Base-by-base conservation (phyloP, 2,888 invertebrate genomes). In the Alviniconcha strummeri region DNA sequence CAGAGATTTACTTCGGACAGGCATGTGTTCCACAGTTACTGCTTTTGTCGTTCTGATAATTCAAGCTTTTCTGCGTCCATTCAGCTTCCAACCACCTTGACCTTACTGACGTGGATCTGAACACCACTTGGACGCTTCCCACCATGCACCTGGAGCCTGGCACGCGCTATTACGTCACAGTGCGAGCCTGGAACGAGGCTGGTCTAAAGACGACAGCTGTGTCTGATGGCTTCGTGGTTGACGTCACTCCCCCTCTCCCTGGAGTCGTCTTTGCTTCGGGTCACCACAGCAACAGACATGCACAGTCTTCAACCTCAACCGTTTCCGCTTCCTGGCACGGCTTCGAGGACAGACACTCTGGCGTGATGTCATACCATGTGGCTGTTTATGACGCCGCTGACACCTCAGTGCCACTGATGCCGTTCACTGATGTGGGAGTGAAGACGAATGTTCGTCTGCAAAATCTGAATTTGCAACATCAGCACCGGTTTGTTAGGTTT, bases 211-310 rank as follows among this genome's bases (percentile, higher is more conserved):
- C 84, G 15, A 80, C 86, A n/a, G 79, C 84, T 5, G 75, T 82
- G 3, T 89, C 89, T 11, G 86, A 87, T 60, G 89, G 88, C 7
- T 87, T 88, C 64, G 55, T 87, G 1, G 78, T 89, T 56, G 90
- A 90, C 82, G 83, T 84, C 60, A 85, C 84, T n/a, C 83, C 86
- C 13, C 89, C 90, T n/a, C 76, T 85, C 2, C 55, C 83, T 52
- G 88, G 89, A 9, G 83, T 87, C n/a, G 86, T 90, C 54, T 89
- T 85, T 72, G 87, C 89, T 79, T 87, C 89, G 0, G 71, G 69
- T 11, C 60, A 74, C 11, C 84, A 87, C 64, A 81, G 75, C 60
- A 85, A 87, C 72, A 80, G 67, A n/a, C 78, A 69, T 56, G 84
- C 80, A 69, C 88, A 89, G 72, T 83, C 85, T 15, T 77, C 82